A percentile compares a stretch with the other conserved stretches of the same genome.
These are phyloP conservation scores for Pycnonotus jocosus DNA, from an alignment of 2,113 vertebrate species.

Conservation along the genomic window DNA sequence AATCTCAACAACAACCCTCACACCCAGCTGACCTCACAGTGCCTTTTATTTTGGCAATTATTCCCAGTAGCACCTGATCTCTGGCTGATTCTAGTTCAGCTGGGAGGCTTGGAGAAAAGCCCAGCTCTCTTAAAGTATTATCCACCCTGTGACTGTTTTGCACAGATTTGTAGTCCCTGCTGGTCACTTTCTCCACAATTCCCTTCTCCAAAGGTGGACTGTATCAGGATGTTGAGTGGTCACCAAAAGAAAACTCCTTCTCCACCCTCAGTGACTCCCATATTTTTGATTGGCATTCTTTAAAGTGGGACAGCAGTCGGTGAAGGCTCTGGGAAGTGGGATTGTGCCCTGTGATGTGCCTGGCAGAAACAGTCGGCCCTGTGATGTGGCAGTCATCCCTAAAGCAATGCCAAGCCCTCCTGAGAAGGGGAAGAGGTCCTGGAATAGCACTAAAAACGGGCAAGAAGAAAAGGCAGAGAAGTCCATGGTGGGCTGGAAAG, in stretches of 20 bases:
- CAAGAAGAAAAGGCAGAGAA: not conserved
- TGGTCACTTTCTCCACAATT: not conserved
- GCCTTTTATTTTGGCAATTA: not conserved
- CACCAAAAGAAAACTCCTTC: not conserved
- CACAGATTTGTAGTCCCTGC: not conserved
- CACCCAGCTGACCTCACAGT: not conserved
- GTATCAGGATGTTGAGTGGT: not conserved
- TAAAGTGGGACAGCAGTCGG: not conserved
- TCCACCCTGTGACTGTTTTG: not conserved
- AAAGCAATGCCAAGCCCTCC: not conserved
- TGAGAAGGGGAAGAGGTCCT: not conserved
- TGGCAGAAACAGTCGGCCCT: not conserved
- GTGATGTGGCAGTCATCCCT: not conserved
- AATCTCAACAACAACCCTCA: not conserved
- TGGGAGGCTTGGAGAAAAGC: slow-evolving; percentile 18
- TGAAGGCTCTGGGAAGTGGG: not conserved
- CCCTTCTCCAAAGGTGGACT: not conserved
- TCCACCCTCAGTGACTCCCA: not conserved
- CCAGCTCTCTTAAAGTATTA: not conserved
- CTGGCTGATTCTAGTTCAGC: not conserved
- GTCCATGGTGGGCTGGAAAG: not conserved
- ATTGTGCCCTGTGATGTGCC: not conserved
- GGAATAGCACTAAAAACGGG: not conserved
- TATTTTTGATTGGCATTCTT: not conserved
- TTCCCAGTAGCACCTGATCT: not conserved